Evolutionary conservation across 2,888 invertebrate genomes (phyloP).

Genomic region (Fragum whitleyi): DNA sequence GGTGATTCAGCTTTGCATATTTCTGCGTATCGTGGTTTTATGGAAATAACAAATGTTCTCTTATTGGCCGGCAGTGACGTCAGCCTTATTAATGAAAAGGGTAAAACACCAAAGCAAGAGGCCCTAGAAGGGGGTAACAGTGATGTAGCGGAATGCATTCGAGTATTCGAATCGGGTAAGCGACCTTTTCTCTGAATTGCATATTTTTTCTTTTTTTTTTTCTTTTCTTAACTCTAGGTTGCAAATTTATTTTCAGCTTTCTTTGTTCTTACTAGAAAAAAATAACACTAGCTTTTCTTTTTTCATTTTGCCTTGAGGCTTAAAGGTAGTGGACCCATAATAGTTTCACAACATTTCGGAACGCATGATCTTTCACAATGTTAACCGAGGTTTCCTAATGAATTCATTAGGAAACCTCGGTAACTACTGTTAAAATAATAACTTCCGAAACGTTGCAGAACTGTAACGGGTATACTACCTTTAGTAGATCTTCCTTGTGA

Average conservation of each 20-base stretch:
- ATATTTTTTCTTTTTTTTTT: not conserved
- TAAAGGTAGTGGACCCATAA: no score
- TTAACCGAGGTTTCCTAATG: no score
- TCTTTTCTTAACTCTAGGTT: not conserved
- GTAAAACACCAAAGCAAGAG: conserved; percentile 73
- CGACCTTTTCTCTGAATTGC: not conserved
- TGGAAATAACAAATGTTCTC: conserved; percentile 67
- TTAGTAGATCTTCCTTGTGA: no score
- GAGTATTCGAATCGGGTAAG: conserved; percentile 9
- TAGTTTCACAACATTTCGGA: no score
- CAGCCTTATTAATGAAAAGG: conserved; percentile 67
- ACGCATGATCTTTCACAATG: no score
- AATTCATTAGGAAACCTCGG: no score
- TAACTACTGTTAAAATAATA: no score
- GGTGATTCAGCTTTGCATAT: conserved; percentile 77
- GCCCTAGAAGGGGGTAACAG: conserved; percentile 67
- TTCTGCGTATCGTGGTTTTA: conserved; percentile 72
- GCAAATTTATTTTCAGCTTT: not conserved
- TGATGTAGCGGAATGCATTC: conserved; percentile 50
- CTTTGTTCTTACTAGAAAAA: not conserved
- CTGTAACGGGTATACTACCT: no score
- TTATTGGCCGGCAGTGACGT: conserved; percentile 65
- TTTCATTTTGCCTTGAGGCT: no score
- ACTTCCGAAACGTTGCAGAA: no score
- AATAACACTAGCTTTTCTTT: no score